Percentiles rank a stretch among this genome's conserved stretches.
Evolutionary conservation across 1,140 invertebrate genomes (phyloP).

Genomic region (Cydia pomonella): DNA sequence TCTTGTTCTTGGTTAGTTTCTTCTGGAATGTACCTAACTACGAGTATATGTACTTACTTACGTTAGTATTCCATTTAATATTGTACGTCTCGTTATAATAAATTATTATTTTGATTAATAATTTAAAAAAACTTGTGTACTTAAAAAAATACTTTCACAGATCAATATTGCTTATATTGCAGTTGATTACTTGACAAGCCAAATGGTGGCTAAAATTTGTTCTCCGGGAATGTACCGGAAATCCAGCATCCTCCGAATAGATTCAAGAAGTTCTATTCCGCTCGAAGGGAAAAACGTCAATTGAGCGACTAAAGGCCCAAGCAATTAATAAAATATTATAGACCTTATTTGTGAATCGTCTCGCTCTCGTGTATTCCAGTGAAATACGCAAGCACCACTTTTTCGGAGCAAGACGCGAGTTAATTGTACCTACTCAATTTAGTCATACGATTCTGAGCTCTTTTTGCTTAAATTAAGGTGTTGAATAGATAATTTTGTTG

Average conservation of each 20-base stretch:
- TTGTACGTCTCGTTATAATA: no score
- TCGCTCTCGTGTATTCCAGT: not conserved
- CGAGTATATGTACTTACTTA: no score
- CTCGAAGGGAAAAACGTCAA: not conserved
- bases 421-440: constrained; percentile 3
- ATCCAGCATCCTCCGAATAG: no score
- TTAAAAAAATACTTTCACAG: no score
- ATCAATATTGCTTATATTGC: no score
- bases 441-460: not conserved
- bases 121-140: no score
- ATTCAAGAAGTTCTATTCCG: not conserved
- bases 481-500: not conserved
- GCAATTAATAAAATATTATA: constrained; percentile 12
- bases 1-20: constrained; percentile 15
- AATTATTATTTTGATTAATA: no score
- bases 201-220: no score
- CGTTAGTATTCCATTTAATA: no score
- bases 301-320: constrained; percentile 11
- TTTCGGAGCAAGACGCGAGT: not conserved
- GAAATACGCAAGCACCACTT: constrained; percentile 3
- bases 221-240: no score
- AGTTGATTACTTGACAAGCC: no score
- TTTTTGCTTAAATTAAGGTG: not conserved
- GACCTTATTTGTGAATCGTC: constrained; percentile 3
- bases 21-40: not conserved